A percentile compares a stretch with the other conserved stretches of the same genome.
Conservation (phyloP, 2,888 invertebrate genomes). For the Eilema griseolum region DNA sequence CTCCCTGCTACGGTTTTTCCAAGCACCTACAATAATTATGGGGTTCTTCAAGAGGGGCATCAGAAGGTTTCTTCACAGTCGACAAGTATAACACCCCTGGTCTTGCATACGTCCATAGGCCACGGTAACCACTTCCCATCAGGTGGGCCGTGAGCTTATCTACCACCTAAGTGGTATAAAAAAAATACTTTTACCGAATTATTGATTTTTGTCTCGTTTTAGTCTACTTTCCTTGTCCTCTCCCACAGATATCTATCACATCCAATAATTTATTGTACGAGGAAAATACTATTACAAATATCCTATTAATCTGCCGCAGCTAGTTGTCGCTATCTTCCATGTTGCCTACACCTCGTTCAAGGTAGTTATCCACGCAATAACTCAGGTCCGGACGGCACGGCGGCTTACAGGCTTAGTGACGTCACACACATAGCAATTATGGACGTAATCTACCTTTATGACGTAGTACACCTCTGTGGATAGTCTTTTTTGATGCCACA, state of each 20-base stretch:
- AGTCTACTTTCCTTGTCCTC: background rate
- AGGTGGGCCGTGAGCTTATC: too few relatives aligned
- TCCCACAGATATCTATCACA: background rate
- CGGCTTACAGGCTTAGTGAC: conserved; percentile 36
- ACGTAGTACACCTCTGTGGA: conserved; percentile 25
- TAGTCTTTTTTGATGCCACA: conserved; percentile 11
- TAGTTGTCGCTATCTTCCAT: background rate
- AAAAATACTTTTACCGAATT: too few relatives aligned
- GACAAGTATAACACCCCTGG: too few relatives aligned
- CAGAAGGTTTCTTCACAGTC: too few relatives aligned
- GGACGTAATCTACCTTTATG: conserved; percentile 50
- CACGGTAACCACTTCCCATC: too few relatives aligned
- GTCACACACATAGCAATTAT: conserved; percentile 42
- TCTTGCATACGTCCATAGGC: too few relatives aligned
- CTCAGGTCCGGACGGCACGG: conserved; percentile 36
- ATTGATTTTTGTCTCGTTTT: background rate
- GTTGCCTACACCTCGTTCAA: conserved; percentile 41
- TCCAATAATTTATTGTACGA: background rate
- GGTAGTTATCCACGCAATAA: conserved; percentile 54
- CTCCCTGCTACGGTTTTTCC: too few relatives aligned
- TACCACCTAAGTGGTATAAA: too few relatives aligned
- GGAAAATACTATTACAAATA: background rate
- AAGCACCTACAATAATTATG: too few relatives aligned
- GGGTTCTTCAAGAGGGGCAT: too few relatives aligned
- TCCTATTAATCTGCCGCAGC: conserved; percentile 1